phyloP scores from a whole-genome alignment of 2,888 invertebrate genomes.

The Griposia aprilina region DNA sequence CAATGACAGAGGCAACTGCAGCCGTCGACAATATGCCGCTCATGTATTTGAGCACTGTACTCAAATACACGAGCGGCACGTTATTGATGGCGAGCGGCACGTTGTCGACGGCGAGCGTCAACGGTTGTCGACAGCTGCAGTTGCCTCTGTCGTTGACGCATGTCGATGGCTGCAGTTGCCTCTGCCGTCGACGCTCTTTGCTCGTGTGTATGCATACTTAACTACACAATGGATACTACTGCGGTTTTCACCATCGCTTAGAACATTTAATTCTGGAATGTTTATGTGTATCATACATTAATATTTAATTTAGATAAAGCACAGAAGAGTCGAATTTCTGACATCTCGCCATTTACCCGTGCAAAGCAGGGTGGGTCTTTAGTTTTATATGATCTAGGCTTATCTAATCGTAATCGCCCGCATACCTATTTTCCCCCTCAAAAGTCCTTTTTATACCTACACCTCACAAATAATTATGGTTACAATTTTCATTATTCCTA shows the following conservation, averaged over 20 bases:
- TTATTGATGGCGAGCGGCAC: too few relatives aligned
- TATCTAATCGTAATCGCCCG: too few relatives aligned
- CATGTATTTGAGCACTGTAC: too few relatives aligned
- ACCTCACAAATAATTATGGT: background rate
- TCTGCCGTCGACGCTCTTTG: too few relatives aligned
- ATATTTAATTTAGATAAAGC: background rate
- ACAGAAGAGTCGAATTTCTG: background rate
- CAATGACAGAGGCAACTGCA: too few relatives aligned
- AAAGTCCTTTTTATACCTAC: background rate
- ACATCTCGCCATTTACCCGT: background rate
- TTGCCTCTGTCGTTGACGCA: too few relatives aligned
- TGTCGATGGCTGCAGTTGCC: too few relatives aligned
- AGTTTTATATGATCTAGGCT: background rate
- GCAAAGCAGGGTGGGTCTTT: background rate
- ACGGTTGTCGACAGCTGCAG: too few relatives aligned
- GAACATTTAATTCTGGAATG: background rate
- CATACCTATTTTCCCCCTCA: background rate
- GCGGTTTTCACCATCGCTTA: background rate
- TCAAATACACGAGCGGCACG: too few relatives aligned
- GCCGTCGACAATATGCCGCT: too few relatives aligned
- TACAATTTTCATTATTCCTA: constrained; percentile 14
- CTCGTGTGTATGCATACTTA: background rate
- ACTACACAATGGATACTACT: background rate
- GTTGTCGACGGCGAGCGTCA: too few relatives aligned
- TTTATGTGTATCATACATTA: background rate